Evolutionary conservation across 2,113 vertebrate genomes (phyloP).

Genomic region (Takifugu flavidus): DNA sequence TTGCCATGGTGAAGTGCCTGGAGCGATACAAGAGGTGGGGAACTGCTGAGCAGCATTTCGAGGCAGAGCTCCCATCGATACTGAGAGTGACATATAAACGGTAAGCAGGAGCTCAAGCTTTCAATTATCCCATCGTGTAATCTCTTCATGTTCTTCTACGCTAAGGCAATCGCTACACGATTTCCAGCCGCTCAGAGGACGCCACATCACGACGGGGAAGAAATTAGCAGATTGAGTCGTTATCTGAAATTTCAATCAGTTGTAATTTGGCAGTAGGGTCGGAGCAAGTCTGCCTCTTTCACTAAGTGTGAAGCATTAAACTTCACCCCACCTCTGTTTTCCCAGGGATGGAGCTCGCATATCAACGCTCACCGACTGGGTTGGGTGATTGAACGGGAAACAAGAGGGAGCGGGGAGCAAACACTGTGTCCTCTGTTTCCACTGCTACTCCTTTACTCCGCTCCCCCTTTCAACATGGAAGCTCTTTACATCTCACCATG

Average conservation of each 20-base stretch:
- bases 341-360: slow-evolving; percentile 51
- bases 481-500: slow-evolving; percentile 75
- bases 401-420: slow-evolving; percentile 32
- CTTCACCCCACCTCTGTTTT: slow-evolving; percentile 31
- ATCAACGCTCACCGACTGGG: slow-evolving; percentile 31
- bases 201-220: slow-evolving; percentile 16
- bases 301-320: slow-evolving; percentile 17
- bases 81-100: slow-evolving; percentile 14
- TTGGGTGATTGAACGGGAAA: slow-evolving; percentile 60
- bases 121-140: slow-evolving; percentile 35
- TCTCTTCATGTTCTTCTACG: slow-evolving; percentile 39
- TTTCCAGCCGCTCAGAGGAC: slow-evolving; percentile 33
- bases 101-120: slow-evolving; percentile 4
- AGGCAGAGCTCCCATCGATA: slow-evolving; percentile 26
- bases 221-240: slow-evolving; percentile 39
- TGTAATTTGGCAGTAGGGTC: slow-evolving; percentile 22
- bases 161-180: slow-evolving; percentile 21
- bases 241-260: slow-evolving; percentile 35
- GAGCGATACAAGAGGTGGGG: slow-evolving; percentile 37
- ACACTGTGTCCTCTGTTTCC: slow-evolving; percentile 75
- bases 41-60: slow-evolving; percentile 13
- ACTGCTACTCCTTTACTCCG: slow-evolving; percentile 56
- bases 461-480: slow-evolving; percentile 69
- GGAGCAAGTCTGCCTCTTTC: slow-evolving; percentile 23
- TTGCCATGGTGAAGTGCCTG: slow-evolving; percentile 58